Conservation (phyloP, 2,797 vertebrate genomes). For the Gambelia wislizenii region DNA sequence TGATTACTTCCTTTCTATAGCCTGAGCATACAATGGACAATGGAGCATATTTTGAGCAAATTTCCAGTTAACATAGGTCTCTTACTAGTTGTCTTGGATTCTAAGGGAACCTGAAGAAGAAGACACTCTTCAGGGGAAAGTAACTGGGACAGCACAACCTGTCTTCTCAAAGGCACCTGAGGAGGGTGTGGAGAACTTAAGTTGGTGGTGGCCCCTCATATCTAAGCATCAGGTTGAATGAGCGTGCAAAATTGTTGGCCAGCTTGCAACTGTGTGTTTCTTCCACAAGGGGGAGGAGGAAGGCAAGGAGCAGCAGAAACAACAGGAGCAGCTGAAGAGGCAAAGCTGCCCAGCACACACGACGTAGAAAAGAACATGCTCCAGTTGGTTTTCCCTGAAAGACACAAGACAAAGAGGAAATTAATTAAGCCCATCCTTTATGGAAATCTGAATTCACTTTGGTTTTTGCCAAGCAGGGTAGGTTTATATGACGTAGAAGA, state of each 20-base stretch:
- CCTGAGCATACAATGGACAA: slow-evolving; percentile 25
- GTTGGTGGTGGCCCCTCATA: slow-evolving; percentile 90
- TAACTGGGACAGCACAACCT: neutral
- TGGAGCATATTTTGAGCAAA: neutral
- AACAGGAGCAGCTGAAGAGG: slow-evolving; percentile 89
- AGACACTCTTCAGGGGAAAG: neutral
- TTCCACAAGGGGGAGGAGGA: slow-evolving; percentile 87
- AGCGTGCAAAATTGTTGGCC: slow-evolving; percentile 93
- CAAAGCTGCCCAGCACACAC: slow-evolving; percentile 87
- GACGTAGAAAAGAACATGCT: slow-evolving; percentile 72
- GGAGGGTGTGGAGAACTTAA: slow-evolving; percentile 56
- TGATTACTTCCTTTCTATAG: slow-evolving; percentile 13
- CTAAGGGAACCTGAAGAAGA: slow-evolving; percentile 2
- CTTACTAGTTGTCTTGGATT: slow-evolving; percentile 27
- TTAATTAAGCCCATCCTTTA: neutral
- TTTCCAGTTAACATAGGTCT: slow-evolving; percentile 12
- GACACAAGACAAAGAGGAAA: slow-evolving; percentile 36
- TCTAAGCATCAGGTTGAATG: slow-evolving; percentile 92
- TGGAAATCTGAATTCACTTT: neutral
- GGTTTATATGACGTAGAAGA: neutral
- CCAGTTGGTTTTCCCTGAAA: slow-evolving; percentile 74
- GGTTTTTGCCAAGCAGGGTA: neutral
- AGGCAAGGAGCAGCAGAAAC: slow-evolving; percentile 86
- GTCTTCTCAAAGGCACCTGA: slow-evolving; percentile 39
- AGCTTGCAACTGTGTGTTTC: slow-evolving; percentile 86